Base-by-base conservation (phyloP, 2,113 vertebrate genomes). In the Jaculus jaculus region DNA sequence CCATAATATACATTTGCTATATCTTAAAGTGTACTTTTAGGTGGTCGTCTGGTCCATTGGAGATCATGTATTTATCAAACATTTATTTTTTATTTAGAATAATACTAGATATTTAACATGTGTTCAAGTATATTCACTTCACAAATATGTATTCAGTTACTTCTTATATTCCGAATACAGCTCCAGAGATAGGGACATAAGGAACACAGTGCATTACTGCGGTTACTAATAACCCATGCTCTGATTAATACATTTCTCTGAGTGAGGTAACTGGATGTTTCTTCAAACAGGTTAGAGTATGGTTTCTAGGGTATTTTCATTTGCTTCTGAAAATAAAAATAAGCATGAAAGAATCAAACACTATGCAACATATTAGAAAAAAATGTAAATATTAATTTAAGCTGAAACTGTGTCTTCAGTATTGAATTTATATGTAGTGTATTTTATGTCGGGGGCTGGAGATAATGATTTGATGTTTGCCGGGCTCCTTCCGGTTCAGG, bases 351-450 rank as follows among this genome's bases (percentile, higher is more conserved):
- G 5, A 87, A 39, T 51, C 2, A 72, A 78, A 74, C 4, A 89
- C 61, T 39, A 11, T 77, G 58, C 11, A 87, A 84, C 13, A 58
- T 83, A 72, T 83, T 71, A 73, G 24, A 34, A 10, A 74, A 74
- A 90, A 79, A 61, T 21, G 7, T 26, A 84, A 87, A 39, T 79
- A n/a, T 63, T 10, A 72, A 24, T 81, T 94, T 92, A 47, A 75
- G 37, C 3, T 81, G 13, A 69, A 85, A 58, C 16, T 60, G 1
- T 54, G 34, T 51, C 75, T 30, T 54, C 63, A 4, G 5, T 84
- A 15, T 1, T 88, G 21, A 54, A 80, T 80, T 71, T 75, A 15
- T 34, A 15, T 34, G 4, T 32, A 79, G 6, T 69, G 34, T 30
- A 69, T 17, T 89, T 87, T 58, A 18, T 17, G 83, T 90, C 66